A percentile compares a stretch with the other conserved stretches of the same genome.
Conservation (phyloP, 2,113 vertebrate genomes). For the Cynocephalus volans region DNA sequence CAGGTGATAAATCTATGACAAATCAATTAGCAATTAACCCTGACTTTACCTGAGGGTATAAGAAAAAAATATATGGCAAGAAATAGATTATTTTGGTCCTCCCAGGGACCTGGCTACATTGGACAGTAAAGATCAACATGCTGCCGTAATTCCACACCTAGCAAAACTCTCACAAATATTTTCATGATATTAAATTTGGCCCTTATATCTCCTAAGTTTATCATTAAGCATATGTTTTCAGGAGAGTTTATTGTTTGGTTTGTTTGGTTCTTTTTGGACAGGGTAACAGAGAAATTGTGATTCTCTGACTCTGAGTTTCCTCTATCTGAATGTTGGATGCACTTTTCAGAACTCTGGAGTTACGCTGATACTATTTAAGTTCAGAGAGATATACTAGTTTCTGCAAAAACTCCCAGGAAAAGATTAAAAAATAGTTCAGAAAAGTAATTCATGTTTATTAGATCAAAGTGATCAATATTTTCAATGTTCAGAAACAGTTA, state of each 20-base stretch:
- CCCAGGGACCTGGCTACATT: background rate
- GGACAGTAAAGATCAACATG: background rate
- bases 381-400: background rate
- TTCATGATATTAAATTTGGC: conserved; percentile 16
- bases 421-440: background rate
- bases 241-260: background rate
- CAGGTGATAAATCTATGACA: background rate
- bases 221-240: conserved; percentile 11
- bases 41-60: background rate
- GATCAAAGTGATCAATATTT: background rate
- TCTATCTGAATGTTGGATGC: background rate
- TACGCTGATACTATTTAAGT: background rate
- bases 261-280: background rate
- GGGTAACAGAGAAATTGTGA: background rate
- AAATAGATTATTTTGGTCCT: conserved; percentile 50
- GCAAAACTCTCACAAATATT: conserved; percentile 3
- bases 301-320: conserved; percentile 3
- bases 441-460: background rate
- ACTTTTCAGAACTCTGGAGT: background rate
- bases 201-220: background rate
- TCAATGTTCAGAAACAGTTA: background rate
- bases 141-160: background rate
- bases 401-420: background rate
- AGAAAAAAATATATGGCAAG: background rate
- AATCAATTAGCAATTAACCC: conserved; percentile 12